Evolutionary conservation across 2,888 invertebrate genomes (phyloP), one percentile per base, ranked within the genome.

Genomic region (Priocnemis perturbator): DNA sequence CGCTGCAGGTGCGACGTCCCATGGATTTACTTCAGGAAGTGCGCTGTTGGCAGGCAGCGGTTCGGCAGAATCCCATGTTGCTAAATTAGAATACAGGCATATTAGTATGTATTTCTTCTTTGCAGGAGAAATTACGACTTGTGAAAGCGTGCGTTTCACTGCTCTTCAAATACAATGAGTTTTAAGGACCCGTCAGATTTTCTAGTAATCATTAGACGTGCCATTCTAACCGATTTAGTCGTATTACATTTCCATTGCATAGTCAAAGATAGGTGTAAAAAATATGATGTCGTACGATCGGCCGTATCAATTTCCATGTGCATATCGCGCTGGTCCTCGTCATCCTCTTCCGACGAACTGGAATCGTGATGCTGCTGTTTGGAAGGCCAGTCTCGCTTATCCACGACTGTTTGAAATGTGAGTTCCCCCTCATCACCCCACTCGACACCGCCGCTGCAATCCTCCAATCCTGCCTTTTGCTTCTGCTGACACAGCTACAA

Each of bases 291-390:
- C 90, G 88, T 87, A 91, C 91, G 89, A 83, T 91, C 91, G 20
- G 88, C 88, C 11, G 84, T 72, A 78, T 90, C 88, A n/a, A 87
- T 82, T 63, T 91, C 91, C 83, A 90, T 90, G 17, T 86, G 84
- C 60, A 87, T 78, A 26, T 89, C 85, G 21, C 83, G 83, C n/a
- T 84, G 86, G 64, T 87, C 87, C 45, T 91, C 91, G 53, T 91
- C 91, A 67, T 91, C 90, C 69, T 90, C 91, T 71, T 90, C 90
- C 48, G 90, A 90, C 30, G 90, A 90, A 67, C 87, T 89, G 17
- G 87, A 88, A 66, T 87, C 85, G 48, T 83, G 83, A 21, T 84
- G 83, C 47, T 85, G 82, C 53, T 83, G 86, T 64, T 86, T 86
- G 14, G 78, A 78, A 5, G 82, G 80, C 86, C 87, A 87, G 67